Base-by-base conservation (phyloP, 2,888 invertebrate species). In the Pyrgus malvae region DNA sequence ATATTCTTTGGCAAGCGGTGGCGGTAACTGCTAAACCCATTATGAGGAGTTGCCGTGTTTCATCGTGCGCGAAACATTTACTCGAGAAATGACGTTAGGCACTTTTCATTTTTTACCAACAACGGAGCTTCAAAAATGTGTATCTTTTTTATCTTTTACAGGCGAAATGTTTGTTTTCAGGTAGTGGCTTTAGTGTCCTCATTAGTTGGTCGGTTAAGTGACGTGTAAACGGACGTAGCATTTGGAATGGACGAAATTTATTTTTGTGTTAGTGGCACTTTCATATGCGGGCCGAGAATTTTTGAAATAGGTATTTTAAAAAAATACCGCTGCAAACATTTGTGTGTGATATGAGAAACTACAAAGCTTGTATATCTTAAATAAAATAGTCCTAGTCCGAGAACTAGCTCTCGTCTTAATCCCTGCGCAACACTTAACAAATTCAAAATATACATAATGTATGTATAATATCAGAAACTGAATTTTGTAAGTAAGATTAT, bases 11-110 rank as follows among this genome's bases (percentile, higher is more conserved):
- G 0, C 58, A 19, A 35, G 46, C 56, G 60, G 54, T 61, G 61
- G 65, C 61, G 67, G 74, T 66, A 67, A 70, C 70, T 67, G 69
- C 74, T 84, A 80, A 85, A 79, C 78, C 73, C 77, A 81, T 86
- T 85, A 86, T 78, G 78, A 80, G 78, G 76, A 78, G 78, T 74
- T 78, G 71, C 74, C 61, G 55, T 65, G 67, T 69, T 70, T 66
- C 61, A 72, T 78, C 76, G 75, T 74, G 72, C 69, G 59, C 61
- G 54, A 73, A 72, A 74, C 69, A 63, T 67, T 60, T 44, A 60
- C 58, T 51, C 60, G 64, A 74, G 71, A 70, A 66, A 61, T 61
- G 67, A 68, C 71, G 66, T 64, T 69, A 73, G 72, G 73, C 58
- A 61, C 59, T 55, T 62, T 60, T 67, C 61, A 63, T 68, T 71